Evolutionary conservation across 2,888 invertebrate species (phyloP), one percentile per base, ranked within the genome.

Genomic region (Yponomeuta plumbellus): DNA sequence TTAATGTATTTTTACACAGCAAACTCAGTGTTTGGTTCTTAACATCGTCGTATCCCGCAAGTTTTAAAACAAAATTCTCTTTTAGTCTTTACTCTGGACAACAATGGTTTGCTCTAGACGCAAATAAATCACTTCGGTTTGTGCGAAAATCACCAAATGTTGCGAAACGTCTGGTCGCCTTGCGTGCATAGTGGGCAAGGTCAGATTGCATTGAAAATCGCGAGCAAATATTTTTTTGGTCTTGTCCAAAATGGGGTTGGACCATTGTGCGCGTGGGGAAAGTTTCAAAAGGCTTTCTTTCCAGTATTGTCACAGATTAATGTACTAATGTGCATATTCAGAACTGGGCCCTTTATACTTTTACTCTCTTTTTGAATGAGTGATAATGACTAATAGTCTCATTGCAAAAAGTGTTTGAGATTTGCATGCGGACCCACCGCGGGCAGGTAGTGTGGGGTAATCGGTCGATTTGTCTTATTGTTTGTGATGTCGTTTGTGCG

Each of bases 381-480:
- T 80, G 80, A 81, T 82, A 78, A 83, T 80, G 81, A 80, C 64
- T 65, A 74, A 79, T 80, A 79, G 79, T 79, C 79, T 75, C 75
- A 70, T 75, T 74, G 77, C 68, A 70, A 78, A 80, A 77, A 73
- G 68, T 64, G 65, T 77, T 80, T 74, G 71, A 75, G 77, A 85
- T 88, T 87, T 84, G 86, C 88, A 85, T 85, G 77, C 73, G 67
- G 86, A 84, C 85, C 88, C 78, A 83, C 88, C 86, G 77, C 80
- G 76, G 75, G 83, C 87, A 89, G 90, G 90, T 90, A 90, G 87
- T 83, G 88, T 78, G 77, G 82, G 71, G 84, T 88, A 89, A 90
- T 89, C 89, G 86, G 80, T 75, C 86, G 85, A 90, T 91, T 90
- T 90, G 91, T 91, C 89, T 90, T 86, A 84, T 87, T 88, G 86